phyloP scores from a whole-genome alignment of 2,113 vertebrate genomes.

The Neodon shergylaensis region DNA sequence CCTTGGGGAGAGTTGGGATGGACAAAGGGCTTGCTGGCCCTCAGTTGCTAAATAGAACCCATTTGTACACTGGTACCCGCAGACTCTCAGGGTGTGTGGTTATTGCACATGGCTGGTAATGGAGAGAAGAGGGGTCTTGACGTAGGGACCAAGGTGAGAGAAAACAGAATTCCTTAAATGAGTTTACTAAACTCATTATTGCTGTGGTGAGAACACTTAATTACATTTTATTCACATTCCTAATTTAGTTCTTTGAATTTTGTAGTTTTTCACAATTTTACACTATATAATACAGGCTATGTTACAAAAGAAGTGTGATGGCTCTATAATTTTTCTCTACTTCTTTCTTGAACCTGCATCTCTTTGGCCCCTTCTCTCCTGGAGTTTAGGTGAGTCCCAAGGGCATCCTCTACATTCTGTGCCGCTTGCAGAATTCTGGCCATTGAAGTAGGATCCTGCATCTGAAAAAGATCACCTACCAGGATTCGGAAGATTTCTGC shows the following conservation, averaged over 20 bases:
- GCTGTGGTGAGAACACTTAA: too few species aligned
- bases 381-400: neutral
- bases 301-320: neutral
- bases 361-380: neutral
- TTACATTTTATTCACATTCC: neutral
- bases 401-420: neutral
- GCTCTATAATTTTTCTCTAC: too few species aligned
- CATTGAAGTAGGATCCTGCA: neutral
- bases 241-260: neutral
- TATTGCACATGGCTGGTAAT: neutral
- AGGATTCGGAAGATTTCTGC: neutral
- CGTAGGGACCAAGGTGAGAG: neutral
- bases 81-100: neutral
- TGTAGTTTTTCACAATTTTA: neutral
- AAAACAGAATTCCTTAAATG: neutral
- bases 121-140: neutral
- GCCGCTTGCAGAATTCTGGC: neutral
- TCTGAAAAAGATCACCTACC: neutral
- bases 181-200: neutral
- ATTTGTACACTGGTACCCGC: neutral
- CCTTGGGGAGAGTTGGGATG: neutral
- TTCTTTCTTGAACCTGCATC: neutral
- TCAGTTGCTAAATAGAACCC: neutral
- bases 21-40: neutral
- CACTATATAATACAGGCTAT: neutral